These are phyloP conservation scores for Lycaon pictus DNA, from an alignment of 2,113 vertebrate species.

Conservation along the genomic window DNA sequence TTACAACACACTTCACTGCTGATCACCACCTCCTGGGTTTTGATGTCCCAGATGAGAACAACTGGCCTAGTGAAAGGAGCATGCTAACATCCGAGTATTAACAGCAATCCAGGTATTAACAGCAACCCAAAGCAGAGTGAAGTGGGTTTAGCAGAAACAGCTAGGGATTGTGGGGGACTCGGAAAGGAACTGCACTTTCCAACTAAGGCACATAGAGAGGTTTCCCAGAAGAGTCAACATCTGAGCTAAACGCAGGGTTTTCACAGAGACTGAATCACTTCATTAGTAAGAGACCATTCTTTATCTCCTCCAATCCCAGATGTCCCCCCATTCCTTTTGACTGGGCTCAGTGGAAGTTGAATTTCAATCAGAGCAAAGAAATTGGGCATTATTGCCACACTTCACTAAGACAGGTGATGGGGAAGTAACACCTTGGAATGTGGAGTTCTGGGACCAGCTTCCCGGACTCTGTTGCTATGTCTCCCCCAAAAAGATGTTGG, in stretches of 20 bases:
- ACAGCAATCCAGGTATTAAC: background rate
- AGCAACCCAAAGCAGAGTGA: background rate
- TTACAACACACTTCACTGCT: background rate
- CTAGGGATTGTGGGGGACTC: background rate
- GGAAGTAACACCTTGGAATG: background rate
- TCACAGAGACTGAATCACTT: conserved; percentile 4
- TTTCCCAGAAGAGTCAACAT: background rate
- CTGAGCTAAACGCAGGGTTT: background rate
- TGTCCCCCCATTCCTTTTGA: background rate
- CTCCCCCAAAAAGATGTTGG: background rate
- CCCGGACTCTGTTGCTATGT: background rate
- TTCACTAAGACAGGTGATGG: background rate
- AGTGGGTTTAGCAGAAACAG: background rate
- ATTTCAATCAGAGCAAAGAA: background rate
- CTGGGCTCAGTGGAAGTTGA: background rate
- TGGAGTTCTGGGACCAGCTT: background rate
- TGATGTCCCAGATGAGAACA: conserved; percentile 23
- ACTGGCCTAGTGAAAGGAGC: background rate
- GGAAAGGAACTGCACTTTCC: background rate
- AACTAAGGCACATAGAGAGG: background rate
- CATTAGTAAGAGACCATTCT: background rate
- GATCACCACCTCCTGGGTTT: background rate
- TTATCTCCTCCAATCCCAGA: background rate
- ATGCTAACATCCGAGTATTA: background rate
- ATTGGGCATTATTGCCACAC: background rate